Evolutionary conservation across 2,797 vertebrate species (phyloP).

Genomic region (Danio choprae): DNA sequence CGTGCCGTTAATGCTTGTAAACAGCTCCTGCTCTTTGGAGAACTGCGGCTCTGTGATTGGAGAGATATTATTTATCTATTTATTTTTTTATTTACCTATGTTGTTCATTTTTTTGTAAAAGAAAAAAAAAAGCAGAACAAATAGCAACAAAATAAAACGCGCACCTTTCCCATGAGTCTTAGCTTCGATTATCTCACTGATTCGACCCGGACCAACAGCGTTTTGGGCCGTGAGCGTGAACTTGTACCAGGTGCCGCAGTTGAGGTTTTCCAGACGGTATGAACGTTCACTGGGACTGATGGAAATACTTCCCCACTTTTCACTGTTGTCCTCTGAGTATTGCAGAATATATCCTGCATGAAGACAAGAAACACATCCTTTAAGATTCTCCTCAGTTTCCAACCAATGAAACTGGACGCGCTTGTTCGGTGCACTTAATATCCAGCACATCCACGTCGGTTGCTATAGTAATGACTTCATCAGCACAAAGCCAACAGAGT

Average conservation of each 20-base stretch:
- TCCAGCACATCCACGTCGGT: slow-evolving; percentile 19
- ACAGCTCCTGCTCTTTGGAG: slow-evolving; percentile 96
- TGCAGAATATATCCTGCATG: slow-evolving; percentile 93
- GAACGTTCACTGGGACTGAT: slow-evolving; percentile 96
- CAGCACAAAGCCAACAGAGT: background rate
- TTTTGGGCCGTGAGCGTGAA: slow-evolving; percentile 98
- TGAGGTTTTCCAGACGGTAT: slow-evolving; percentile 92
- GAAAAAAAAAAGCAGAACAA: too few species aligned
- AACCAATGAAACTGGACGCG: background rate
- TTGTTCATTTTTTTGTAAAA: too few species aligned
- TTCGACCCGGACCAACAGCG: slow-evolving; percentile 94
- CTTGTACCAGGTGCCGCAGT: slow-evolving; percentile 98
- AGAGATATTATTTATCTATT: too few species aligned
- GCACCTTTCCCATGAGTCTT: slow-evolving; percentile 97
- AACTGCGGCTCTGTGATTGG: slow-evolving; percentile 89
- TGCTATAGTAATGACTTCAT: slow-evolving; percentile 19
- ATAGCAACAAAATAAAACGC: background rate
- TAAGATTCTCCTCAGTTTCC: background rate
- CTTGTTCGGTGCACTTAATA: background rate
- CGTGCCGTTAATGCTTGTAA: slow-evolving; percentile 92
- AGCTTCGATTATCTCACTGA: slow-evolving; percentile 98
- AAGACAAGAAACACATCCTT: background rate
- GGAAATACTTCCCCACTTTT: slow-evolving; percentile 95
- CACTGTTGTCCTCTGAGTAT: slow-evolving; percentile 98
- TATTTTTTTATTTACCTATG: too few species aligned